Percentiles rank a stretch among this genome's conserved stretches.
Conservation (phyloP, 2,888 invertebrate genomes). For the Lutraria lutraria region DNA sequence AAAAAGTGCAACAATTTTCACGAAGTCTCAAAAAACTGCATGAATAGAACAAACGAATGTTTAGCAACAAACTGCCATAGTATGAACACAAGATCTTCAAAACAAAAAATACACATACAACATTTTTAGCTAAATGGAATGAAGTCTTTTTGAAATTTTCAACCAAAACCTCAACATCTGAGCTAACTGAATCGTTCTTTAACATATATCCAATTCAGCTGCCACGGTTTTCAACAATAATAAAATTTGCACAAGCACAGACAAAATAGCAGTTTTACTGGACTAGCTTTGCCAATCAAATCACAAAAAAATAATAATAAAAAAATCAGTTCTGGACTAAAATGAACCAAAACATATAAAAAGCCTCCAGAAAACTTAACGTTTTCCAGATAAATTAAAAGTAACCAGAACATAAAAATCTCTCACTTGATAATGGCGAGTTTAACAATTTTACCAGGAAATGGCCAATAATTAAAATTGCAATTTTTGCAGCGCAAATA, state of each 20-base stretch:
- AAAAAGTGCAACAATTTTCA: background rate
- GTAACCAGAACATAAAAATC: background rate
- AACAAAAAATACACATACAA: background rate
- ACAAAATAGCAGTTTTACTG: background rate
- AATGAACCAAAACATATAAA: background rate
- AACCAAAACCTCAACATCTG: background rate
- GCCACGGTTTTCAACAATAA: constrained; percentile 22
- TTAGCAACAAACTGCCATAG: background rate
- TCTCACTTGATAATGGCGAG: background rate
- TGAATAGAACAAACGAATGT: background rate
- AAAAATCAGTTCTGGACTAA: background rate
- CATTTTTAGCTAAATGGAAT: constrained; percentile 31
- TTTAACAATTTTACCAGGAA: background rate
- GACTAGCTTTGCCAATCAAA: background rate
- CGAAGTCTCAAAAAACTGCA: background rate
- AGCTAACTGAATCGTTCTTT: constrained; percentile 47
- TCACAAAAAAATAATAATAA: constrained; percentile 12
- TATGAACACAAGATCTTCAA: background rate
- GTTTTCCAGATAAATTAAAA: background rate
- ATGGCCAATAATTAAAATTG: background rate
- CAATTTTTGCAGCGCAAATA: background rate
- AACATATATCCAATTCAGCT: constrained; percentile 52
- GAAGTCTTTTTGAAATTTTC: background rate
- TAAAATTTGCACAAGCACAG: constrained; percentile 6
- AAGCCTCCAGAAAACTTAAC: background rate